Conservation (phyloP, 2,888 invertebrate genomes). For the Ornithoptera alexandrae region DNA sequence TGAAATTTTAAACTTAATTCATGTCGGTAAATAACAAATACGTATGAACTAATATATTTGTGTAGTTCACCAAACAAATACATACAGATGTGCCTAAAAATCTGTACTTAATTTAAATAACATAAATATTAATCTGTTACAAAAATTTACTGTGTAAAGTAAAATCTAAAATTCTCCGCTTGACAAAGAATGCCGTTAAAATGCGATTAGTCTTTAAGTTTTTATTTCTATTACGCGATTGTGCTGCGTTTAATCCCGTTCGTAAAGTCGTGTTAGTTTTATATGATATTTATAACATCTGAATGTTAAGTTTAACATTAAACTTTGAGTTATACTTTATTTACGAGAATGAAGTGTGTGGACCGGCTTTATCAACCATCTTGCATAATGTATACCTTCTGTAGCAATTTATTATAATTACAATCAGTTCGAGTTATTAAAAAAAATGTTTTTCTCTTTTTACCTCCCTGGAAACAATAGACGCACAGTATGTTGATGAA, state of each 20-base stretch:
- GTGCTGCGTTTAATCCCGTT: slow-evolving; percentile 2
- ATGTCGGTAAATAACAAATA: too few relatives aligned
- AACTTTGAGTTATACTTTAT: neutral
- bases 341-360: neutral
- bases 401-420: slow-evolving; percentile 13
- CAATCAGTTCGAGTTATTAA: slow-evolving; percentile 6
- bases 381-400: neutral
- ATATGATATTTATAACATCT: neutral
- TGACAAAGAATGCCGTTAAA: slow-evolving; percentile 13
- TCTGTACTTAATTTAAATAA: neutral
- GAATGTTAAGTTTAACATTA: neutral
- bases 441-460: slow-evolving; percentile 7
- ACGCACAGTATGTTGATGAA: slow-evolving; percentile 18
- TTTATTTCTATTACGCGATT: slow-evolving; percentile 8
- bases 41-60: too few relatives aligned
- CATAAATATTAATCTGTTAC: neutral
- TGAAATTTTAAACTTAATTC: too few relatives aligned
- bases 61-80: too few relatives aligned
- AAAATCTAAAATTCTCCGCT: neutral
- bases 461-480: slow-evolving; percentile 21
- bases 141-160: neutral
- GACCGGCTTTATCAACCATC: neutral
- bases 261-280: neutral
- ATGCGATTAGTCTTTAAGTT: slow-evolving; percentile 13
- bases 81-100: too few relatives aligned